phyloP scores from a whole-genome alignment of 2,797 vertebrate genomes.

The Macrochelys suwanniensis region DNA sequence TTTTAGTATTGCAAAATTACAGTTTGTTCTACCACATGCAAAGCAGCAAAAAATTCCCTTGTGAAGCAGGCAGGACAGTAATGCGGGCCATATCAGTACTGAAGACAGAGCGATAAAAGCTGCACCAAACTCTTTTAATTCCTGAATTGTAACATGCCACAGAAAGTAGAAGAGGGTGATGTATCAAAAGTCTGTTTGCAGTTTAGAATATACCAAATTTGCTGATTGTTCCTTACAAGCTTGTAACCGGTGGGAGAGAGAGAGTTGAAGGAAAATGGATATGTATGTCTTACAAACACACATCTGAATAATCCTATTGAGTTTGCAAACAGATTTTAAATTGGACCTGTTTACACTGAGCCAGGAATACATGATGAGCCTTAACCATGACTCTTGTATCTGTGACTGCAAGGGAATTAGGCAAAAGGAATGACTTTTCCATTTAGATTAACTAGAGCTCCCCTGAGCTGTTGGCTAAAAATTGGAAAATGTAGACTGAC shows the following conservation, averaged over 20 bases:
- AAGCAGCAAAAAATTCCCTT: neutral
- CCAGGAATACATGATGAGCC: neutral
- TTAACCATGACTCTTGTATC: neutral
- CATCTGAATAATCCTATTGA: neutral
- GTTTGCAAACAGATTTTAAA: neutral
- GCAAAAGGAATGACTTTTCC: neutral
- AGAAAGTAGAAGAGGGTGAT: neutral
- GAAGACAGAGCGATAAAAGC: neutral
- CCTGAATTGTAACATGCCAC: neutral
- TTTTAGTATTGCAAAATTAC: neutral
- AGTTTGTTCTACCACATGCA: accelerated
- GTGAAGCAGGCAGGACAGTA: neutral
- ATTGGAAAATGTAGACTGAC: neutral
- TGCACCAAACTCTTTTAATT: neutral
- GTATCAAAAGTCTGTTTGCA: neutral
- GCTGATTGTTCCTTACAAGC: neutral
- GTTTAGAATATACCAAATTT: neutral
- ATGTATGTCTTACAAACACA: neutral
- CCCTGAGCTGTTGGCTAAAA: neutral
- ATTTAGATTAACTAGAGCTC: neutral
- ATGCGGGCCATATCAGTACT: neutral
- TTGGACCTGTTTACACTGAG: neutral
- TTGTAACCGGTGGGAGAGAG: neutral
- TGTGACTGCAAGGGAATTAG: neutral
- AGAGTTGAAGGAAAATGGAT: neutral